Base-by-base conservation (phyloP, 23 tunicate species). In the Ciona savignyi region DNA sequence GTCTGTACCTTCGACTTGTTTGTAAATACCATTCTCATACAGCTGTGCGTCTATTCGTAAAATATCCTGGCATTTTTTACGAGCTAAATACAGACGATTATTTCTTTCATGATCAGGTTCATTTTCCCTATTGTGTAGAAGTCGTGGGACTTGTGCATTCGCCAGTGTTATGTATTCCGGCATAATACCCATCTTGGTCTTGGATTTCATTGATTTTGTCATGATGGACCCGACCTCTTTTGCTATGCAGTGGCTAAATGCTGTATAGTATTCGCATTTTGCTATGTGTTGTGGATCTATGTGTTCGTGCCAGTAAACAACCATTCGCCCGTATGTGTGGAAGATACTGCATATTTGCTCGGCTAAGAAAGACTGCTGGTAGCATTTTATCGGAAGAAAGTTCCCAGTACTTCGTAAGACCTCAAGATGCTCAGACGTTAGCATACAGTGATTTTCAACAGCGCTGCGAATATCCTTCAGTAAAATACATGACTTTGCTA, bases 301-400 rank as follows among this genome's bases (percentile, higher is more conserved):
- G 19, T 33, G 6, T 20, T 70, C 74, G 35, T 78, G 83, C 21
- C 68, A 30, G 51, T 87, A 87, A 3, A 80, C 25, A 31, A 74
- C 86, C 63, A 81, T 83, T 30, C 95, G 67, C 3, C 95, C 95
- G 30, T 66, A 63, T n/a, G 86, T 83, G 49, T 87, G 95, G 31
- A 81, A 76, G 19, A 87, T 81, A 25, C 76, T 77, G 19, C 78
- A 66, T 27, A 87, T 63, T 28, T 81, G 82, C 34, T 87, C 86
- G 15, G 68, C 72, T 30, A 87, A 56, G 31, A 70, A 80, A 3
- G 34, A 26, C 25, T 66, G 23, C 28, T 24, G 24, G 35, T 66
- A 64, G 4, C 60, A 25, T 33, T 87, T 42, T 0, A 63, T 29
- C 0, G 66, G 2, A 48, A 87, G 73, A 11, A 87, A 30, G 30